Base-by-base conservation (phyloP, 2,113 vertebrate species). In the Gambusia affinis region DNA sequence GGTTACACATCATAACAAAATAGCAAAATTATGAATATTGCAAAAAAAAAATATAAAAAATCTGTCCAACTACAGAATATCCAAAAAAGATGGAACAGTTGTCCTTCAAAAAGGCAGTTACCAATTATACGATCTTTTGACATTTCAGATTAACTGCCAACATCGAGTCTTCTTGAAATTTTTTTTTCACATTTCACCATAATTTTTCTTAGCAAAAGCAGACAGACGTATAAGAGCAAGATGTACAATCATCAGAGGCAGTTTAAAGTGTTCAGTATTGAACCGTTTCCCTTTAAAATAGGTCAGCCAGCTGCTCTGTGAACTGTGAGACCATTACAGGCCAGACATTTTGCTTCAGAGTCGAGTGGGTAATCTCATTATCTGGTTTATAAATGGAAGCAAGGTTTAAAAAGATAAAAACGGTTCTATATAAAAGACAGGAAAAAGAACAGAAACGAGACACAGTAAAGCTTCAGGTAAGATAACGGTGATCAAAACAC, bases 281-380 rank as follows among this genome's bases (percentile, higher is more conserved):
- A 91, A 89, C 64, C 68, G 80, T 54, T 66, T 85, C 81, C 24
- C 90, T 71, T 63, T 72, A 63, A 94, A 94, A 90, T 94, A 90
- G 93, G 93, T 94, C 93, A 93, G 78, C 76, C 79, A 83, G 75
- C 64, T 39, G 67, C 83, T 78, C 62, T 7, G 78, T 73, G 70
- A 89, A 90, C 81, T 81, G 67, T 61, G 39, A 78, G 77, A 22
- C 75, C 65, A 80, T 74, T 70, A 72, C 64, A 77, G 83, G 79
- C 85, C 81, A 91, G 87, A 89, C 92, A 79, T 77, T 79, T 86
- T 74, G 82, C 80, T 84, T 89, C 79, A 57, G 68, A 82, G 69
- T 57, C 33, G 14, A 64, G 69, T 7, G 29, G 72, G 70, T 70
- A 85, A 78, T 82, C 81, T 79, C 85, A 83, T 86, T 78, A 89